phyloP scores from a whole-genome alignment of 2,888 invertebrate genomes.

The Hirtodrosophila confusa region DNA sequence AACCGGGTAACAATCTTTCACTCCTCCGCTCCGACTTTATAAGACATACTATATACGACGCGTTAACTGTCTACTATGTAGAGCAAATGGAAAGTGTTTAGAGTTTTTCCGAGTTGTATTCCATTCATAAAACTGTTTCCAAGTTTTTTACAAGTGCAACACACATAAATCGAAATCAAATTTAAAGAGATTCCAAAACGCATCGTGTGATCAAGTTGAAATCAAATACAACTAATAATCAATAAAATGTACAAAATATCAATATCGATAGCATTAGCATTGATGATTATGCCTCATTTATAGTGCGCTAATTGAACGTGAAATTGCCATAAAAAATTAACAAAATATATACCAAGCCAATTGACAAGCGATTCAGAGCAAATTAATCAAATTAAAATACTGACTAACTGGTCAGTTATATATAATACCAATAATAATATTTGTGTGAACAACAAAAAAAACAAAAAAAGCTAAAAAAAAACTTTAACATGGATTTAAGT shows the following conservation, averaged over 20 bases:
- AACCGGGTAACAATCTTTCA: constrained; percentile 84
- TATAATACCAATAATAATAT: constrained; percentile 14
- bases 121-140: constrained; percentile 40
- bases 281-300: constrained; percentile 72
- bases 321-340: constrained; percentile 73
- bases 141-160: constrained; percentile 46
- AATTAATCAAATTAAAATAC: constrained; percentile 28
- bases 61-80: constrained; percentile 40
- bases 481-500: constrained; percentile 81
- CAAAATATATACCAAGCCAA: constrained; percentile 30
- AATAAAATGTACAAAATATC: constrained; percentile 56
- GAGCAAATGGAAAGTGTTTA: constrained; percentile 54
- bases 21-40: constrained; percentile 63
- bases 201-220: constrained; percentile 30
- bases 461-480: constrained; percentile 11
- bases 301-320: constrained; percentile 83
- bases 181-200: constrained; percentile 13
- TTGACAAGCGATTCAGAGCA: constrained; percentile 40
- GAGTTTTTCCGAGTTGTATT: constrained; percentile 10
- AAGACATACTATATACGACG: constrained; percentile 19
- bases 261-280: constrained; percentile 47
- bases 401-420: constrained; percentile 39
- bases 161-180: constrained; percentile 27
- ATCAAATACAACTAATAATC: constrained; percentile 14
- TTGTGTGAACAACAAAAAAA: constrained; percentile 39